These are phyloP conservation scores for Tachystola acroxantha DNA, from an alignment of 2,888 invertebrate genomes.

Conservation along the genomic window DNA sequence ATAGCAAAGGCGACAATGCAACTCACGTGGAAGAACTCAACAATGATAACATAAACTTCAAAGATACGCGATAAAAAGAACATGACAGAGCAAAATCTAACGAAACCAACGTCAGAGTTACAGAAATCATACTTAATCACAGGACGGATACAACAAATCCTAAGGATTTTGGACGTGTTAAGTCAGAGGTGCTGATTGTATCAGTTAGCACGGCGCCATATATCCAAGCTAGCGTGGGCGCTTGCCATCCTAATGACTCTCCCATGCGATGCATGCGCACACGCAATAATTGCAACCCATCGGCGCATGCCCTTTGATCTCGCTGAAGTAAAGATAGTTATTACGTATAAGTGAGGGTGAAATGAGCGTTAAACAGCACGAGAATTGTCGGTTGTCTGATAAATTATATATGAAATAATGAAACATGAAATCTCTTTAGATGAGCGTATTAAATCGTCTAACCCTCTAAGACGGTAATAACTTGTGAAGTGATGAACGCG, in stretches of 20 bases:
- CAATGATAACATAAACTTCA: no score
- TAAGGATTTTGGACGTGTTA: slow-evolving; percentile 40
- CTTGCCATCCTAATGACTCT: slow-evolving; percentile 37
- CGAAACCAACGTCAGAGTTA: neutral
- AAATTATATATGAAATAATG: slow-evolving; percentile 68
- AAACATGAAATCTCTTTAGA: slow-evolving; percentile 52
- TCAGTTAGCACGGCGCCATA: slow-evolving; percentile 62
- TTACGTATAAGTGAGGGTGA: slow-evolving; percentile 67
- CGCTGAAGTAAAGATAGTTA: slow-evolving; percentile 66
- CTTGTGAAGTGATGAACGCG: slow-evolving; percentile 7
- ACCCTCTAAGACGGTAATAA: slow-evolving; percentile 34
- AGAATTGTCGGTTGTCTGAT: slow-evolving; percentile 56
- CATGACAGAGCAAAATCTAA: no score
- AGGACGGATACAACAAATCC: neutral
- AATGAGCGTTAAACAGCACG: slow-evolving; percentile 64
- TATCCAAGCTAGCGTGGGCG: slow-evolving; percentile 34
- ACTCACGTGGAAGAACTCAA: no score
- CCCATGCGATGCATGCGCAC: slow-evolving; percentile 46
- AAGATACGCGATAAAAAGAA: no score
- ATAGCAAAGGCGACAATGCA: no score
- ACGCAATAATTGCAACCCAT: slow-evolving; percentile 67
- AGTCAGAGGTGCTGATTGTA: slow-evolving; percentile 65
- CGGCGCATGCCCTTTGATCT: slow-evolving; percentile 74
- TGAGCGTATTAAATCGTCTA: slow-evolving; percentile 44
- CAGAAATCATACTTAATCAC: neutral